Percentiles rank a stretch among this genome's conserved stretches.
phyloP scores from a whole-genome alignment of 1,140 invertebrate genomes.

The Zaprionus tsacasi region DNA sequence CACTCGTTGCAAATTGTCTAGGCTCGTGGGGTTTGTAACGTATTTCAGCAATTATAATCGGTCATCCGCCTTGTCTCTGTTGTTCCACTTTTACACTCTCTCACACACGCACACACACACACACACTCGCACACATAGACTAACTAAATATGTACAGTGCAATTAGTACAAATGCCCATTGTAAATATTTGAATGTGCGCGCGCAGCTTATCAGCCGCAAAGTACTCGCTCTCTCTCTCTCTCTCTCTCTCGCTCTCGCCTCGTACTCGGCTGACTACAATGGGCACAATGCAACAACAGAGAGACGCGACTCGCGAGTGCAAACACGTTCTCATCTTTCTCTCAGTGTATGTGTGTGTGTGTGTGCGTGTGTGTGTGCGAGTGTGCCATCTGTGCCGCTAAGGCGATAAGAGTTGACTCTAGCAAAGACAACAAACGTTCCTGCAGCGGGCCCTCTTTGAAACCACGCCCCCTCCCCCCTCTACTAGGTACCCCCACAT shows the following conservation, averaged over 20 bases:
- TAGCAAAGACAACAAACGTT: conserved; percentile 30
- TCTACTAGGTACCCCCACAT: neutral
- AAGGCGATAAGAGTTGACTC: conserved; percentile 29
- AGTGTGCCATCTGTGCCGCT: conserved; percentile 29
- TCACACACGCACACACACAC: conserved; percentile 11
- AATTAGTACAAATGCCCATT: conserved; percentile 59
- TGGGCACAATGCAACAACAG: conserved; percentile 23
- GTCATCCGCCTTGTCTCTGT: conserved; percentile 22
- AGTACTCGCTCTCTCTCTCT: conserved; percentile 15
- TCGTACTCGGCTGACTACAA: conserved; percentile 7
- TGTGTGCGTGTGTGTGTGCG: conserved; percentile 5
- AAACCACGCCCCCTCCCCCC: neutral
- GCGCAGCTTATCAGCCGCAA: conserved; percentile 61
- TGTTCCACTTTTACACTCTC: conserved; percentile 40
- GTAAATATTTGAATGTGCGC: conserved; percentile 62
- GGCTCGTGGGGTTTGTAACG: conserved; percentile 36
- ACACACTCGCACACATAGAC: conserved; percentile 37
- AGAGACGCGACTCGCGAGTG: conserved; percentile 15
- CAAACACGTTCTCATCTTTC: neutral
- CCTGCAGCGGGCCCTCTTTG: conserved; percentile 17
- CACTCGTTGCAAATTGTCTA: conserved; percentile 23
- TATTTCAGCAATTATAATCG: conserved; percentile 50
- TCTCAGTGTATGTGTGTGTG: neutral
- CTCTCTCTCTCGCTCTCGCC: neutral
- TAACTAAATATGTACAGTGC: conserved; percentile 54